Percentiles rank a stretch among this genome's conserved stretches.
phyloP scores from a whole-genome alignment of 2,888 invertebrate species.

The Thera obeliscata region DNA sequence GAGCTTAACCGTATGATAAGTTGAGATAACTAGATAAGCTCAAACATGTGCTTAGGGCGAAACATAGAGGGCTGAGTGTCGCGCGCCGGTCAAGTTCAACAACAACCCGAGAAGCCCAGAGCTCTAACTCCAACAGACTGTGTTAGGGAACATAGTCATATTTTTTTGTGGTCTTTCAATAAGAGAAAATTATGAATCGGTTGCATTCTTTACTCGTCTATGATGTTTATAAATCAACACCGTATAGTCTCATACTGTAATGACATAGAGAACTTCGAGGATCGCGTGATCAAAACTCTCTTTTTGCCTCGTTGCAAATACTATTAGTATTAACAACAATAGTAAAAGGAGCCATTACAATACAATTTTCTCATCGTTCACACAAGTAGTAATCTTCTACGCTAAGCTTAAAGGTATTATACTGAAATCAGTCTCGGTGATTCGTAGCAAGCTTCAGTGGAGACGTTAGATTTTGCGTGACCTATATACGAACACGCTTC shows the following conservation, averaged over 20 bases:
- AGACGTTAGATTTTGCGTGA: slow-evolving; percentile 71
- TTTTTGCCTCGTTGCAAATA: slow-evolving; percentile 33
- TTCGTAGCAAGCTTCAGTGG: slow-evolving; percentile 77
- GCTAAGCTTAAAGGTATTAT: slow-evolving; percentile 60
- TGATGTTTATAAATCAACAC: no score
- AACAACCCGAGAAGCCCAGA: slow-evolving; percentile 38
- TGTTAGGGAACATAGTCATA: no score
- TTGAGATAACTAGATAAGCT: slow-evolving; percentile 36
- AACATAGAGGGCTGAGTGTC: slow-evolving; percentile 39
- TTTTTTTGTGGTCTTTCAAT: no score
- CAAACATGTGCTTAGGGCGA: slow-evolving; percentile 28
- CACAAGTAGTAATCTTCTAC: slow-evolving; percentile 51
- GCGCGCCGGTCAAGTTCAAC: slow-evolving; percentile 56
- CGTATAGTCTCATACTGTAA: background rate
- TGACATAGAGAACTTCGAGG: slow-evolving; percentile 1
- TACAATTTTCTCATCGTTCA: slow-evolving; percentile 50
- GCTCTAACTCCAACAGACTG: no score
- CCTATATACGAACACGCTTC: slow-evolving; percentile 75
- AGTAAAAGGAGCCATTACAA: slow-evolving; percentile 42
- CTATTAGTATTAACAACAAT: slow-evolving; percentile 42
- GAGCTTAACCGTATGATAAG: slow-evolving; percentile 25
- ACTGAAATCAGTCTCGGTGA: slow-evolving; percentile 74
- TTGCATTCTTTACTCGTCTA: no score
- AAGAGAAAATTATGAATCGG: no score
- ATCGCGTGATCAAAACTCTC: slow-evolving; percentile 33